Evolutionary conservation across 1,140 invertebrate species (phyloP), one percentile per base, ranked within the genome.

Genomic region (Drosophila kohkoa): DNA sequence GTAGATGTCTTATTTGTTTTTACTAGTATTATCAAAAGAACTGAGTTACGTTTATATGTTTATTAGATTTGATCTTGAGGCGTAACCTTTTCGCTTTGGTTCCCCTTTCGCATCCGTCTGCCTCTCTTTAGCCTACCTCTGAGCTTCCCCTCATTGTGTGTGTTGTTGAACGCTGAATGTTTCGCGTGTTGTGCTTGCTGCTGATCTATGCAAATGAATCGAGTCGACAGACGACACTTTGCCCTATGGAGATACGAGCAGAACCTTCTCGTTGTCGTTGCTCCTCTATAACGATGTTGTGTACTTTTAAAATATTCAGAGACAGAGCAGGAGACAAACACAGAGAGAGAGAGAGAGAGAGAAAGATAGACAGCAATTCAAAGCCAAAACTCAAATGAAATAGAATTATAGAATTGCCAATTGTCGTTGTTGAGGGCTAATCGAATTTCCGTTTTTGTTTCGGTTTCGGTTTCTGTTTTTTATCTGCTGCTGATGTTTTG

Each of bases 171-270:
- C 11, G 11, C 11, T 32, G 16, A 48, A 38, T 41, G 11, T 11
- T 52, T 64, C 48, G 68, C 55, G 43, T 52, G 67, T 71, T 58
- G 54, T 51, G 45, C 49, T 57, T 32, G 58, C 63, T 73, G 75
- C 63, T 73, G 75, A 77, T 77, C 67, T 77, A 77, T 77, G 75
- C 70, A 73, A 77, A 77, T 77, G 57, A 51, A 16, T 35, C 25
- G 25, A 41, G 41, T 15, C 35, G 54, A 20, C 38, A 16, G 59
- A 5, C 67, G 66, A 75, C 70, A 67, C 75, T 73, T 77, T 77
- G 70, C 52, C 75, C 75, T 77, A 73, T 77, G 69, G 63, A 67
- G 75, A 67, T 73, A 73, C 49, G 43, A 25, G 20, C 41, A 49
- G 11, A 64, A 38, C 16, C 51, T 51, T 41, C 48, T 48, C 52